These are phyloP conservation scores for Pangasius djambal DNA, from an alignment of 2,797 vertebrate genomes.

Conservation along the genomic window DNA sequence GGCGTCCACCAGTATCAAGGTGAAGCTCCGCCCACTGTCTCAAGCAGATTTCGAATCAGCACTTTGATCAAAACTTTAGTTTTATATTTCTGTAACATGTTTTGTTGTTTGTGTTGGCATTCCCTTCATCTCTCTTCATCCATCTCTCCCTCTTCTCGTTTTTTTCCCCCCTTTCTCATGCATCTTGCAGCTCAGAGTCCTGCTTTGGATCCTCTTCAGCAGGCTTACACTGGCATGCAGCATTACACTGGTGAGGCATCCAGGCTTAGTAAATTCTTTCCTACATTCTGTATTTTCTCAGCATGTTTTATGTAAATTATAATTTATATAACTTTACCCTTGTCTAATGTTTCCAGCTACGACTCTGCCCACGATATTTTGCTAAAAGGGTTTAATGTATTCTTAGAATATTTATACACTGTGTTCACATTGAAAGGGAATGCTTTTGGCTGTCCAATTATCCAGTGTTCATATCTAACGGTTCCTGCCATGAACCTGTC, in stretches of 20 bases:
- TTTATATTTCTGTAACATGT: not conserved
- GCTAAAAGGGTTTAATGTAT: not conserved
- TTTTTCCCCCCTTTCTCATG: constrained; percentile 50
- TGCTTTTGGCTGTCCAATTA: not conserved
- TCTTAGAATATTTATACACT: not conserved
- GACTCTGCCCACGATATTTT: not conserved
- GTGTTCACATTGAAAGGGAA: not conserved
- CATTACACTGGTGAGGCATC: constrained; percentile 89
- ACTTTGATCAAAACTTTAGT: not conserved
- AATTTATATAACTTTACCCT: no score
- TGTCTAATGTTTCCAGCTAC: not conserved
- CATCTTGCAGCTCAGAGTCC: constrained; percentile 87
- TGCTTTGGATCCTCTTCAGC: constrained; percentile 89
- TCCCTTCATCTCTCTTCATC: not conserved
- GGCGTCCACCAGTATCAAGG: constrained; percentile 93
- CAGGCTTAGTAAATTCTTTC: not conserved
- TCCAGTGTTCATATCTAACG: not conserved
- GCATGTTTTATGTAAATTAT: not conserved
- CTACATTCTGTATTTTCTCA: not conserved
- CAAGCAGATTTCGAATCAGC: not conserved
- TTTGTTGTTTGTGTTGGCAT: not conserved
- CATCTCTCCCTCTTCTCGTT: not conserved
- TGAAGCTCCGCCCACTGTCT: constrained; percentile 60
- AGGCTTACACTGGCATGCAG: constrained; percentile 93
- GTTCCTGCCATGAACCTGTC: constrained; percentile 52